Base-by-base conservation (phyloP, 2,888 invertebrate species). In the Philereme transversata region DNA sequence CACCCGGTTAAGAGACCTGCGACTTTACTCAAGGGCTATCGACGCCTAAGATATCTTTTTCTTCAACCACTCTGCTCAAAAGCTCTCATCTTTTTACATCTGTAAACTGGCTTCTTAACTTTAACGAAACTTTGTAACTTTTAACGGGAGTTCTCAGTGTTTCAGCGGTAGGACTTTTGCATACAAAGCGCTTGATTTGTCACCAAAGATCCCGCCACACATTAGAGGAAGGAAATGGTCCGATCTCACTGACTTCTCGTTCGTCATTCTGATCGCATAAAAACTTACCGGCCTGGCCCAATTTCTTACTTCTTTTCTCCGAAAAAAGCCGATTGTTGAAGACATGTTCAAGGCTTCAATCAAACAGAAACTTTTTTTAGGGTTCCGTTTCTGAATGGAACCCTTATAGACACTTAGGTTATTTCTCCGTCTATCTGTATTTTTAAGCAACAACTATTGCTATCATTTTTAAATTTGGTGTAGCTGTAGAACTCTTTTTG, bases 11-110 rank as follows among this genome's bases (percentile, higher is more conserved):
- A 70, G 70, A 71, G 68, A 70, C 67, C 64, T 62, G 61, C 57
- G 69, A 67, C 67, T 68, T 74, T 72, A 70, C 69, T 72, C 69
- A 64, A 73, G 71, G 63, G 71, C 74, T 73, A 76, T 82, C 75
- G 75, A 79, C 65, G 65, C 68, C 72, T 59, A 60, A 72, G 75
- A 75, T 73, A 75, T 67, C 64, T 69, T 66, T 69, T 70, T 68
- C 59, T 65, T 69, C 66, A 71, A 62, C 62, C 73, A 68, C 78
- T 78, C 62, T 60, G 71, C 44, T 57, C 50, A 64, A 78, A 74
- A 67, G 71, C 75, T 46, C 77, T 77, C 68, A 56, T 61, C 71
- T 62, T 71, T 73, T 73, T 76, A 74, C 75, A 71, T 62, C 59
- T 60, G 59, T 68, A 63, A 66, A 68, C 62, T 60, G 57, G 60